Percentiles rank a stretch among this genome's conserved stretches.
Conservation (phyloP, 92 coral and sea anemone genomes). For the Epizoanthus ramosus region DNA sequence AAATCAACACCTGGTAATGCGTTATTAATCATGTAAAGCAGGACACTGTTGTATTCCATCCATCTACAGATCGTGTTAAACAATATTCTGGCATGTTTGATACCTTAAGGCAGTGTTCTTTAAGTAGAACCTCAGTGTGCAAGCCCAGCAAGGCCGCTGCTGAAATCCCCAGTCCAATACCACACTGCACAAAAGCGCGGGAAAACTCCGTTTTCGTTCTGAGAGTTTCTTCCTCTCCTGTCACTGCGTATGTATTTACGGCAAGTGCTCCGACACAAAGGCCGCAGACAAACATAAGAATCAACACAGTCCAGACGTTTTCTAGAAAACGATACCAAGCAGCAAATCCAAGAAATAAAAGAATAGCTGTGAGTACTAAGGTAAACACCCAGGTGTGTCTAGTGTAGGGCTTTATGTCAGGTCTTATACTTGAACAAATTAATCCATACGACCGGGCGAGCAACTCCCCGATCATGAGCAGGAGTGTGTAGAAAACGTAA, state of each 20-base stretch:
- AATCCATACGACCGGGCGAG: constrained; percentile 71
- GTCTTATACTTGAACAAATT: constrained; percentile 22
- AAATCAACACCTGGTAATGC: too few relatives aligned
- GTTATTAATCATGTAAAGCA: constrained; percentile 21
- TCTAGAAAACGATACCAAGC: constrained; percentile 78
- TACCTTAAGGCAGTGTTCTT: constrained; percentile 58
- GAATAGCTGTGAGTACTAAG: constrained; percentile 43
- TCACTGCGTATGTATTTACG: constrained; percentile 66
- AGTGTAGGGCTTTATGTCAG: constrained; percentile 36
- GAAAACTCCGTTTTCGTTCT: constrained; percentile 68
- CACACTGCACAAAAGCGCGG: constrained; percentile 82
- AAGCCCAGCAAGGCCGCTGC: constrained; percentile 75
- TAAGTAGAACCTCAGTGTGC: constrained; percentile 59
- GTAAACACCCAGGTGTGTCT: constrained; percentile 74
- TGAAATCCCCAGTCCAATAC: constrained; percentile 69
- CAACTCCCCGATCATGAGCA: constrained; percentile 68
- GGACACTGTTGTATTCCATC: constrained; percentile 61
- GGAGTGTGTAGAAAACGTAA: constrained; percentile 69
- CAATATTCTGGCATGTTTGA: constrained; percentile 55
- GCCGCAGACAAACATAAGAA: constrained; percentile 61
- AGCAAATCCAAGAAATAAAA: constrained; percentile 55
- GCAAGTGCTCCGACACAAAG: constrained; percentile 67
- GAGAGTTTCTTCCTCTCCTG: constrained; percentile 46
- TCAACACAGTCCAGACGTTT: constrained; percentile 63
- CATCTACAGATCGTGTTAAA: constrained; percentile 64